These are phyloP conservation scores for Melanogrammus aeglefinus DNA, from an alignment of 2,797 vertebrate species.

Conservation along the genomic window DNA sequence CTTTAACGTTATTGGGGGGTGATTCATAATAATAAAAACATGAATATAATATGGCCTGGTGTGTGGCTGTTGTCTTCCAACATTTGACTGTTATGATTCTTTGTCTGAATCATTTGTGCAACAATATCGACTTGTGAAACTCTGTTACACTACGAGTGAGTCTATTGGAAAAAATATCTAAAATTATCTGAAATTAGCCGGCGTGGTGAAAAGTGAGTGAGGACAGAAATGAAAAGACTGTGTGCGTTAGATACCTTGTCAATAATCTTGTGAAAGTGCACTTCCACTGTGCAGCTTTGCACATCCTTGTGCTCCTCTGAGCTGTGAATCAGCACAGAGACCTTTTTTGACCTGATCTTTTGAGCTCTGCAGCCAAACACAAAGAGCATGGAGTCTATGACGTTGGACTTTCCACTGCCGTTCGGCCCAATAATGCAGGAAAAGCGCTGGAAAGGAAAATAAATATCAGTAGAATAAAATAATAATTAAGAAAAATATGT, in stretches of 20 bases:
- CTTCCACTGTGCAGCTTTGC: conserved; percentile 92
- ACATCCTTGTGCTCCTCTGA: conserved; percentile 89
- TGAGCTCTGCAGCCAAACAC: conserved; percentile 98
- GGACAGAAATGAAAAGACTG: background rate
- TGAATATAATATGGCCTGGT: conserved; percentile 22
- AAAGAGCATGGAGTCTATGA: conserved; percentile 99
- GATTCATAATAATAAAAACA: background rate
- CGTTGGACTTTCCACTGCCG: conserved; percentile 98
- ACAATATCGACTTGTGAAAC: conserved; percentile 19
- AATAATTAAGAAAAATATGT: background rate
- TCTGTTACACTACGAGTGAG: conserved; percentile 31
- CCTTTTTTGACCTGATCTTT: conserved; percentile 98
- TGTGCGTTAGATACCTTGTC: conserved; percentile 84
- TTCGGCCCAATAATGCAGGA: conserved; percentile 98
- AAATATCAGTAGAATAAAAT: conserved; percentile 6
- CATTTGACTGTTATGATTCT: conserved; percentile 50
- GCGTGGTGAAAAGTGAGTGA: background rate
- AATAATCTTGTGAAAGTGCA: conserved; percentile 98
- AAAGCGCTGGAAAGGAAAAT: conserved; percentile 80
- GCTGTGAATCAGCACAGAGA: conserved; percentile 95
- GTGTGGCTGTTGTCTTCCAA: conserved; percentile 41
- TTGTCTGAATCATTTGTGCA: conserved; percentile 39
- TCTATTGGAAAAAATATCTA: background rate
- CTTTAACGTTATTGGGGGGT: background rate
- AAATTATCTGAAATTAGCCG: background rate